Percentiles rank a stretch among this genome's conserved stretches.
These are phyloP conservation scores for Drosophila tristis DNA, from an alignment of 1,140 invertebrate genomes.

Conservation along the genomic window DNA sequence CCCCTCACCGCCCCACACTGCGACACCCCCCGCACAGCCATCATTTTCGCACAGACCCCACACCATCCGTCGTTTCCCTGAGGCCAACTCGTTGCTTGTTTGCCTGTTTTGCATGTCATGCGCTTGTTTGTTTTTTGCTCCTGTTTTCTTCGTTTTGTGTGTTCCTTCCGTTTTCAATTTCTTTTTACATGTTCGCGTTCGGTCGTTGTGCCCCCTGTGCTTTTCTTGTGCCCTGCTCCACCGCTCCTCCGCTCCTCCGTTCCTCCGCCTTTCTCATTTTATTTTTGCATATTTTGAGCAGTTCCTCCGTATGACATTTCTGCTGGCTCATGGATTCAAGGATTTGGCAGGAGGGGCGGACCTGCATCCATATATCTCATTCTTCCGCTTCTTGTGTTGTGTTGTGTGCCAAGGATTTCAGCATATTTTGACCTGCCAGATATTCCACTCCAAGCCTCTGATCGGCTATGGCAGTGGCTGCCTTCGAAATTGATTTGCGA, in stretches of 20 bases:
- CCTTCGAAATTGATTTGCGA: conserved; percentile 9
- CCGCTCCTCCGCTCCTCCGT: not conserved
- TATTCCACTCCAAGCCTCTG: conserved; percentile 55
- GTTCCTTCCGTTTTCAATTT: conserved; percentile 80
- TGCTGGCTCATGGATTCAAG: conserved; percentile 36
- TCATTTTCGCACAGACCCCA: too few relatives aligned
- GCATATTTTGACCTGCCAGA: conserved; percentile 24
- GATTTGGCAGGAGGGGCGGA: conserved; percentile 1
- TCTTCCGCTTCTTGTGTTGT: conserved; percentile 35
- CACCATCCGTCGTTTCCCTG: not conserved
- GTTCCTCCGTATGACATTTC: conserved; percentile 65
- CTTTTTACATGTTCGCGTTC: conserved; percentile 52
- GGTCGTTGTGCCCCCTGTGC: conserved; percentile 11
- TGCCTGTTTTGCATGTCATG: conserved; percentile 78
- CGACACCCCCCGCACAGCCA: conserved; percentile 6
- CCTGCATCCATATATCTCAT: conserved; percentile 32
- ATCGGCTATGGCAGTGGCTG: conserved; percentile 6
- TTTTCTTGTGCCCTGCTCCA: not conserved
- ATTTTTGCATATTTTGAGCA: conserved; percentile 58
- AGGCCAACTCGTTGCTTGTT: conserved; percentile 43
- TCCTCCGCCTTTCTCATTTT: conserved; percentile 34
- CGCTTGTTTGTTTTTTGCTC: conserved; percentile 76
- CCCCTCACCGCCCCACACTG: not conserved
- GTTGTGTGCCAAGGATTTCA: conserved; percentile 58
- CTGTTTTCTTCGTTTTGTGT: conserved; percentile 50